A percentile compares a stretch with the other conserved stretches of the same genome.
Evolutionary conservation across 2,888 invertebrate genomes (phyloP).

Genomic region (Phaonia tiefii): DNA sequence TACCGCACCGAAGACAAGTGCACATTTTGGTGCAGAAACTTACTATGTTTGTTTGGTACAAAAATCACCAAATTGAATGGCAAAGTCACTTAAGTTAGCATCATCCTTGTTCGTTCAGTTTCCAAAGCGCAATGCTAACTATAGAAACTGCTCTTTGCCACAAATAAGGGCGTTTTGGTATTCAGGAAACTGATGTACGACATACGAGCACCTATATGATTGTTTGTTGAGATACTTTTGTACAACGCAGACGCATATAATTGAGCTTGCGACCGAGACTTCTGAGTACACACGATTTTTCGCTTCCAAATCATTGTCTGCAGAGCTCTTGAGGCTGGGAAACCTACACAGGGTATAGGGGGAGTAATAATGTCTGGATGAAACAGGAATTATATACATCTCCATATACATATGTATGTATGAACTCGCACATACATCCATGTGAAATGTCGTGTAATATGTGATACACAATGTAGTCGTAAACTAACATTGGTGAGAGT

Average conservation of each 20-base stretch:
- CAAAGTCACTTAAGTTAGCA: no score
- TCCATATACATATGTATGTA: slow-evolving; percentile 38
- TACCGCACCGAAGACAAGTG: no score
- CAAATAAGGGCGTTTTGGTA: slow-evolving; percentile 53
- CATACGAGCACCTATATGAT: slow-evolving; percentile 44
- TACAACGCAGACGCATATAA: slow-evolving; percentile 18
- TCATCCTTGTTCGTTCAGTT: no score
- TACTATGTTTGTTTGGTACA: no score
- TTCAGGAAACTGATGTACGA: slow-evolving; percentile 37
- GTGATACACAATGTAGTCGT: no score
- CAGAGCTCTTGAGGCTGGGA: slow-evolving; percentile 3
- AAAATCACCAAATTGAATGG: neutral
- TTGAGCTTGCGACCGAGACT: slow-evolving; percentile 18
- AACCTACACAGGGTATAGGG: no score
- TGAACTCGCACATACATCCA: no score
- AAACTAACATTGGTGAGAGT: neutral
- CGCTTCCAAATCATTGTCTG: neutral
- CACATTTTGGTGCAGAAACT: no score
- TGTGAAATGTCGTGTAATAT: no score
- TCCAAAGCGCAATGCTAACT: no score
- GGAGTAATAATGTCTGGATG: slow-evolving; percentile 27
- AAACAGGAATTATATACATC: slow-evolving; percentile 33
- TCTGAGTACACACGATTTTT: slow-evolving; percentile 12
- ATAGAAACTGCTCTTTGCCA: slow-evolving; percentile 23
- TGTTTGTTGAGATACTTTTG: slow-evolving; percentile 39